A percentile compares a stretch with the other conserved stretches of the same genome.
Conservation (phyloP, 2,113 vertebrate genomes). For the Bambusicola thoracicus region DNA sequence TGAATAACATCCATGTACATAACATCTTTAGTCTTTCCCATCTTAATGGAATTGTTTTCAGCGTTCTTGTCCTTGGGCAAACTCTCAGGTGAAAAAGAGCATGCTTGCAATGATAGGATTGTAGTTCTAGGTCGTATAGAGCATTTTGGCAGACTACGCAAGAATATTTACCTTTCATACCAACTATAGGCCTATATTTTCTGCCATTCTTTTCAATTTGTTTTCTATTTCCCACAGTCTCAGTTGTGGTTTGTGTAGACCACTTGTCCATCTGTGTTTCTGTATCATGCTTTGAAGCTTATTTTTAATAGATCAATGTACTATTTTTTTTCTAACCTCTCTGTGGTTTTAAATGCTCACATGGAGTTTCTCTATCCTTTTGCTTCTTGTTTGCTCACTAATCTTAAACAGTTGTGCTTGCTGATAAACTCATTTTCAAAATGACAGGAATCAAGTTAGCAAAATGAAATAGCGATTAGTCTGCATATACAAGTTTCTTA, state of each 20-base stretch:
- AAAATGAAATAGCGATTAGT: neutral
- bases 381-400: neutral
- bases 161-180: accelerated
- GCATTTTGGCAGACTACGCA: neutral
- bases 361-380: neutral
- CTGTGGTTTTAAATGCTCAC: neutral
- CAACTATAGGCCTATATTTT: neutral
- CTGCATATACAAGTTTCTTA: neutral
- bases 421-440: neutral
- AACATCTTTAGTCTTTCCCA: neutral
- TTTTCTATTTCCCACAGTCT: neutral
- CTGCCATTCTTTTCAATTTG: neutral
- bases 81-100: neutral
- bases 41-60: neutral
- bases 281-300: accelerated
- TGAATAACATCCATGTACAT: neutral
- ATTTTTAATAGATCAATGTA: neutral
- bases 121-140: accelerated
- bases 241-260: neutral
- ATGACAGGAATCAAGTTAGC: neutral
- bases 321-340: neutral
- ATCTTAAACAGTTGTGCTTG: neutral
- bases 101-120: neutral
- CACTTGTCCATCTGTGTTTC: neutral
- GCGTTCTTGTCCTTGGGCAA: neutral